Evolutionary conservation across 2,113 vertebrate species (phyloP).

Genomic region (Paralichthys olivaceus): DNA sequence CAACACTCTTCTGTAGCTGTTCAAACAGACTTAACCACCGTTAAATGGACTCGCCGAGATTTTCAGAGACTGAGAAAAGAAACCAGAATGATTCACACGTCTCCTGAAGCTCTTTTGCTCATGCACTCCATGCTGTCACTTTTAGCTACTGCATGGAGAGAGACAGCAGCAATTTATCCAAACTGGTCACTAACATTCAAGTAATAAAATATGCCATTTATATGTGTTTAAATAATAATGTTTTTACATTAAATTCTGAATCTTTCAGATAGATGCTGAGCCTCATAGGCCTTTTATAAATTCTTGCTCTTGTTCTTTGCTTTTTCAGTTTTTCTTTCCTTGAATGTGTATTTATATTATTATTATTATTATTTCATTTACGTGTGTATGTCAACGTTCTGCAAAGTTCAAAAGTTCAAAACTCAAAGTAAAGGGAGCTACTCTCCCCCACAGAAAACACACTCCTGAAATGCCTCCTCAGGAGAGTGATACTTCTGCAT

Average conservation of each 20-base stretch:
- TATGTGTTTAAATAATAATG: not conserved
- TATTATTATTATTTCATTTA: too few species aligned
- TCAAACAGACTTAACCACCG: conserved; percentile 22
- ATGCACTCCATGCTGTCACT: not conserved
- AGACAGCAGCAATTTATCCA: not conserved
- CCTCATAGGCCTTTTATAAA: not conserved
- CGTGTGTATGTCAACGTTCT: too few species aligned
- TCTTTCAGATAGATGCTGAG: not conserved
- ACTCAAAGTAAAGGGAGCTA: too few species aligned
- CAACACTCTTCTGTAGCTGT: conserved; percentile 33
- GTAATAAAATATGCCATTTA: not conserved
- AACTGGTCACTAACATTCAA: not conserved
- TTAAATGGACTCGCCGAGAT: conserved; percentile 34
- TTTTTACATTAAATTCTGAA: not conserved
- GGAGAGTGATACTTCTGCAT: too few species aligned
- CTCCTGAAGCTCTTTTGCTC: not conserved
- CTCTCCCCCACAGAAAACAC: too few species aligned
- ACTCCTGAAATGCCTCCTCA: too few species aligned
- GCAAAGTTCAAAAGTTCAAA: too few species aligned
- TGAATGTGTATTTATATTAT: too few species aligned
- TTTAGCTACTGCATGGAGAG: not conserved
- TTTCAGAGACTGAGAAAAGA: conserved; percentile 2
- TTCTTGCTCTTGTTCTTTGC: not conserved
- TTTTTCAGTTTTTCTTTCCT: too few species aligned
- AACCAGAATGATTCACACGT: not conserved